These are phyloP conservation scores for Tetrax tetrax DNA, from an alignment of 2,113 vertebrate genomes.

Conservation along the genomic window DNA sequence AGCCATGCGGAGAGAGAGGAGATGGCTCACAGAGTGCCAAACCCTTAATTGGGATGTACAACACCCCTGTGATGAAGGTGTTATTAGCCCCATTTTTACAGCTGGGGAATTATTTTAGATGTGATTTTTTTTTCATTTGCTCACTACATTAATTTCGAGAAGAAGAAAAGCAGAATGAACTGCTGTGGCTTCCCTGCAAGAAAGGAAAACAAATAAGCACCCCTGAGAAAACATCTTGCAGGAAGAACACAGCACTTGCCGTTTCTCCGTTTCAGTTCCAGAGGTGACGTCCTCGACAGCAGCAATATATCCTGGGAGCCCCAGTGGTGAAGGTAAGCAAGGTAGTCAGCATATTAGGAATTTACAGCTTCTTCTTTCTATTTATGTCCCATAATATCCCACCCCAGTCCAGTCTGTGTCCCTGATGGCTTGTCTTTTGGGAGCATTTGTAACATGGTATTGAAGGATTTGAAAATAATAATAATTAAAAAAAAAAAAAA, in stretches of 20 bases:
- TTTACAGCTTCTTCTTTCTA: background rate
- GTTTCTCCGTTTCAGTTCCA: background rate
- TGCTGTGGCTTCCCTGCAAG: background rate
- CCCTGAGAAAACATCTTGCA: background rate
- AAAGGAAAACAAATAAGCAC: background rate
- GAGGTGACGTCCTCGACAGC: background rate
- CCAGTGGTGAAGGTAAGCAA: background rate
- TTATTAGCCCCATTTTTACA: background rate
- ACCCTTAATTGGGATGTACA: background rate
- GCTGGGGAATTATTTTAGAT: background rate
- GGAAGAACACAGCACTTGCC: background rate
- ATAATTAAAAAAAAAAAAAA: background rate
- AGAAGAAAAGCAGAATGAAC: background rate
- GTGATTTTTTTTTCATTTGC: slow-evolving; percentile 34
- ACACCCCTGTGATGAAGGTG: background rate
- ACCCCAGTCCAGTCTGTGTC: background rate
- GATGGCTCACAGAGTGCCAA: background rate
- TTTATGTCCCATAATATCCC: slow-evolving; percentile 15
- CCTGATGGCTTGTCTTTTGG: background rate
- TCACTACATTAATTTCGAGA: background rate
- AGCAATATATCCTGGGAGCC: background rate
- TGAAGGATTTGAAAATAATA: background rate
- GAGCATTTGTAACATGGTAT: background rate
- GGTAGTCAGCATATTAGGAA: background rate
- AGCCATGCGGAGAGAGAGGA: background rate